phyloP scores from a whole-genome alignment of 2,113 vertebrate species.

The Eulemur rufifrons region DNA sequence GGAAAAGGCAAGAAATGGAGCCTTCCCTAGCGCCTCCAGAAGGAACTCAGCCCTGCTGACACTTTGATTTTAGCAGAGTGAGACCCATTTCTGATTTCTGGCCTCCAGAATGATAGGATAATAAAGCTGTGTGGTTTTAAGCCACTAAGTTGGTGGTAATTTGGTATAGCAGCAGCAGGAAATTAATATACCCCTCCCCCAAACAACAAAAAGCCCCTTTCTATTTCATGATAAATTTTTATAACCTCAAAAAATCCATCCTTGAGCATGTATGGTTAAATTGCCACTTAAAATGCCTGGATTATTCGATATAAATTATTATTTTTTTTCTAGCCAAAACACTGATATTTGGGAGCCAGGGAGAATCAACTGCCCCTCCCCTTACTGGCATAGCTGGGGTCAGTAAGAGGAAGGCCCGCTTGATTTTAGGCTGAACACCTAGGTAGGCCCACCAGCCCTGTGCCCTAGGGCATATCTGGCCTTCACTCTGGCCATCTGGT shows the following conservation, averaged over 20 bases:
- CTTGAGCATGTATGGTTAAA: neutral
- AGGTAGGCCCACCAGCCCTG: neutral
- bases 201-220: neutral
- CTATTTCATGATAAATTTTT: constrained; percentile 4
- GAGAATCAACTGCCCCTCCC: neutral
- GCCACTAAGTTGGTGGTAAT: neutral
- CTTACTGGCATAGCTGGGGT: neutral
- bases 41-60: neutral
- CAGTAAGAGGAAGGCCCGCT: neutral
- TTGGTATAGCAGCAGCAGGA: neutral
- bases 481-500: neutral
- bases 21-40: neutral
- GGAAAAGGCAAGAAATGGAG: neutral
- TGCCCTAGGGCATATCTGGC: neutral
- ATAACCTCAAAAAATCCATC: neutral
- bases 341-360: neutral
- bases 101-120: neutral
- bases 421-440: neutral
- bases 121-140: neutral
- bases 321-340: neutral
- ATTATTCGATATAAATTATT: neutral
- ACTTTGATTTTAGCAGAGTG: neutral
- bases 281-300: neutral
- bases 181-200: neutral
- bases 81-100: neutral